Conservation (phyloP, 1,140 invertebrate genomes). For the Zaprionus ornatus region DNA sequence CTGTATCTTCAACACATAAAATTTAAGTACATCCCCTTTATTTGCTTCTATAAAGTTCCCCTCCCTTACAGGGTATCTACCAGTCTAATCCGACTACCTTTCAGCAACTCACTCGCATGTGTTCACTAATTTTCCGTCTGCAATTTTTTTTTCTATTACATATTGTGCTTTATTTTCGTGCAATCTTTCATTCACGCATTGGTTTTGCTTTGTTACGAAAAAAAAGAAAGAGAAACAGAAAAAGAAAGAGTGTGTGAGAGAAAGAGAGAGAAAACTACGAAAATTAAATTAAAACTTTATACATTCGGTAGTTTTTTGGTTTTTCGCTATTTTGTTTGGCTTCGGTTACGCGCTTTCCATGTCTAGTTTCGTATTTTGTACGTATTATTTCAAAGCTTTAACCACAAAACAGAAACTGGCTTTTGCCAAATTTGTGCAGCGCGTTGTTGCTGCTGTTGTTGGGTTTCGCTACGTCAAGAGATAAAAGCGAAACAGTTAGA, state of each 20-base stretch:
- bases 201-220: slow-evolving; percentile 43
- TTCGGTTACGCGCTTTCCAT: slow-evolving; percentile 58
- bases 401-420: slow-evolving; percentile 41
- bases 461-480: slow-evolving; percentile 25
- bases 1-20: too few species aligned
- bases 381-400: slow-evolving; percentile 4
- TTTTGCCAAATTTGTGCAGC: slow-evolving; percentile 65
- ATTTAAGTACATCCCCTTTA: too few species aligned
- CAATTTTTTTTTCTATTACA: slow-evolving; percentile 39
- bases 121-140: slow-evolving; percentile 9
- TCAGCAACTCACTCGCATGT: background rate
- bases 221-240: background rate
- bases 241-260: background rate
- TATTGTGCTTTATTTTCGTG: slow-evolving; percentile 40
- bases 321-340: slow-evolving; percentile 26
- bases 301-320: slow-evolving; percentile 26
- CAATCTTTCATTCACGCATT: slow-evolving; percentile 49
- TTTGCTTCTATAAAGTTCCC: background rate
- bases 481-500: slow-evolving; percentile 37
- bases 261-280: slow-evolving; percentile 22
- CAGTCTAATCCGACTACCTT: background rate
- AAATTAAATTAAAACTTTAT: slow-evolving; percentile 64
- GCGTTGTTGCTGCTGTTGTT: slow-evolving; percentile 11
- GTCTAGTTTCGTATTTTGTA: slow-evolving; percentile 1
- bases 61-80: slow-evolving; percentile 4